Evolutionary conservation across 2,797 vertebrate species (phyloP).

Genomic region (Xyrichtys novacula): DNA sequence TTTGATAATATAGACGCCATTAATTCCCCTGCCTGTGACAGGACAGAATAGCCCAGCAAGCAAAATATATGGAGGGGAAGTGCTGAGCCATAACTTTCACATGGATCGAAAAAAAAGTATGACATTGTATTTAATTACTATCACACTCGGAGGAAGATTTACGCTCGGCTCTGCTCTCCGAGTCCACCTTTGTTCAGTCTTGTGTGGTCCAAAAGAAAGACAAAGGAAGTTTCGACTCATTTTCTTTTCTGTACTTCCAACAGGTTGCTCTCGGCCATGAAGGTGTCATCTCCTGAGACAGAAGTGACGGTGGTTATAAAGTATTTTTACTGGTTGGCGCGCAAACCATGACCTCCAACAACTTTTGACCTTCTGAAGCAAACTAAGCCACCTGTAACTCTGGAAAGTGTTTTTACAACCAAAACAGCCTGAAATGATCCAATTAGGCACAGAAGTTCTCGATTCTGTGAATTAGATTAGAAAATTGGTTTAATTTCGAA

Average conservation of each 20-base stretch:
- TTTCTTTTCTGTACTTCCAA: background rate
- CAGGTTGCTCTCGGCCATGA: constrained; percentile 72
- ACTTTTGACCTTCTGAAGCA: background rate
- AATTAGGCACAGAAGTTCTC: no score
- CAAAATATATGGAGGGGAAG: constrained; percentile 57
- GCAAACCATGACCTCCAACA: background rate
- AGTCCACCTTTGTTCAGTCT: constrained; percentile 26
- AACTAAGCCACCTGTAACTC: background rate
- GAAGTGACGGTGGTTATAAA: constrained; percentile 61
- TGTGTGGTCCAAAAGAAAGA: background rate
- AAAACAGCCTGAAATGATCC: background rate
- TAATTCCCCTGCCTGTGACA: constrained; percentile 62
- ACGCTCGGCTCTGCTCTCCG: constrained; percentile 22
- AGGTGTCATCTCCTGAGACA: constrained; percentile 56
- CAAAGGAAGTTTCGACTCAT: background rate
- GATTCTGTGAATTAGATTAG: no score
- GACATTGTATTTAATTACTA: constrained; percentile 61
- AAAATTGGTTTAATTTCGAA: no score
- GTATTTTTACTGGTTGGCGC: constrained; percentile 66
- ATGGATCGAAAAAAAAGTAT: constrained; percentile 44
- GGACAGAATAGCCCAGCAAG: constrained; percentile 64
- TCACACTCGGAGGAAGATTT: constrained; percentile 46
- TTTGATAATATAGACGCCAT: constrained; percentile 63
- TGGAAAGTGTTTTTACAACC: no score
- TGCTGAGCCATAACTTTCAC: constrained; percentile 66